Base-by-base conservation (phyloP, 2,797 vertebrate species). In the Lepilemur septentrionalis region DNA sequence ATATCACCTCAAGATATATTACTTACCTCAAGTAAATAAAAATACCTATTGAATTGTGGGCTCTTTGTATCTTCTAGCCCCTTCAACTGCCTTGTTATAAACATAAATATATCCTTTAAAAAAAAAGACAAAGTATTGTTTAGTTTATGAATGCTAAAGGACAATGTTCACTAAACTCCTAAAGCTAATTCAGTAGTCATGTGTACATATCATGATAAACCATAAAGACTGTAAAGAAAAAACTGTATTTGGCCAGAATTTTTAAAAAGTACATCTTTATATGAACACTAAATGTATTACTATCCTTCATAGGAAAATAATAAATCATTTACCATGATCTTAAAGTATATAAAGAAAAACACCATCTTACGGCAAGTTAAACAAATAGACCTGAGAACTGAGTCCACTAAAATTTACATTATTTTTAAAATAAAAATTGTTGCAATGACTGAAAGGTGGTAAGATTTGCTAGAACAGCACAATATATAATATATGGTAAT, bases 51-150 rank as follows among this genome's bases (percentile, higher is more conserved):
- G 98, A 99, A 99, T 95, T 99, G 99, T 14, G 99, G 99, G 23
- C 99, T 99, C 98, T 99, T 99, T 57, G 99, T 99, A 97, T 99
- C 99, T 98, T 99, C 99, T 93, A 99, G 98, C 94, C 99, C 99
- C 98, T 99, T 99, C 46, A 99, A 99, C 93, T 99, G 99, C 96
- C 99, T 99, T 97, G 99, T 99, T 98, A 99, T 99, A 97, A 99
- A 99, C 99, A 99, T 99, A 98, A 99, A 99, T 98, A 99, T 99
- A 98, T 99, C 99, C 99, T 99, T 91, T 95, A 67, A 98, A 98
- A 96, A 92, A 92, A 61, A 93, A 97, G 55, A 80, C n/a, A 82
- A 85, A 97, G 18, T 91, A 75, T 32, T 92, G 80, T 80, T 98
- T 97, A 96, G 88, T 92, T 84, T 91, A 88, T 0, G 30, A 87